These are phyloP conservation scores for Jordanella pulchra DNA, from an alignment of 2,797 vertebrate species.

Conservation along the genomic window DNA sequence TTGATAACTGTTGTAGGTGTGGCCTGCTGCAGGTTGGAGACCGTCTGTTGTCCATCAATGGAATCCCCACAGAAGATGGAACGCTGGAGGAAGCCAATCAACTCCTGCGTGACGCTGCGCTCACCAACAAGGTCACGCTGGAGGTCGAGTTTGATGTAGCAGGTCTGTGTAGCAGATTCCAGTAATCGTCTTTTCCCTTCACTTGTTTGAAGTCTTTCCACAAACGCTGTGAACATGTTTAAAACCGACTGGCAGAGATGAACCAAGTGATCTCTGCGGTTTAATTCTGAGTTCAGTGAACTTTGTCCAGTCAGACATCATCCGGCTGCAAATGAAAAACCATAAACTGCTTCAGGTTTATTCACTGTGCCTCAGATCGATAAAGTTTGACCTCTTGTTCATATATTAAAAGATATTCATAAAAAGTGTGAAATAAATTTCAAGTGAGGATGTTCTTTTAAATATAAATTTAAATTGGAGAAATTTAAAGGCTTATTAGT, in stretches of 20 bases:
- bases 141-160: constrained; percentile 97
- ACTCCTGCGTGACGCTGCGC: constrained; percentile 90
- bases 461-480: too few relatives aligned
- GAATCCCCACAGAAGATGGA: constrained; percentile 92
- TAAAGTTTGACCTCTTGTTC: neutral
- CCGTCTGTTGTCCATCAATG: constrained; percentile 92
- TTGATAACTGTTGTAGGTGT: constrained; percentile 78
- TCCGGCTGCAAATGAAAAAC: neutral
- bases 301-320: too few relatives aligned
- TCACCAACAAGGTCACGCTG: constrained; percentile 89
- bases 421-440: neutral
- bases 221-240: neutral
- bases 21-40: constrained; percentile 97
- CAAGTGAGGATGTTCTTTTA: neutral
- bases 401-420: neutral
- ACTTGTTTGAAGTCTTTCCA: neutral
- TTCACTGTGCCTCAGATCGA: neutral
- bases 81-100: constrained; percentile 97
- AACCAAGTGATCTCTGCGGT: too few relatives aligned
- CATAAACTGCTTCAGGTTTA: neutral
- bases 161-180: constrained; percentile 84
- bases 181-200: neutral
- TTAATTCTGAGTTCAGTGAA: too few relatives aligned
- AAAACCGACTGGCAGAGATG: too few relatives aligned
- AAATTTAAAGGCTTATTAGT: neutral